Base-by-base conservation (phyloP, 2,888 invertebrate species). In the Limnephilus lunatus region DNA sequence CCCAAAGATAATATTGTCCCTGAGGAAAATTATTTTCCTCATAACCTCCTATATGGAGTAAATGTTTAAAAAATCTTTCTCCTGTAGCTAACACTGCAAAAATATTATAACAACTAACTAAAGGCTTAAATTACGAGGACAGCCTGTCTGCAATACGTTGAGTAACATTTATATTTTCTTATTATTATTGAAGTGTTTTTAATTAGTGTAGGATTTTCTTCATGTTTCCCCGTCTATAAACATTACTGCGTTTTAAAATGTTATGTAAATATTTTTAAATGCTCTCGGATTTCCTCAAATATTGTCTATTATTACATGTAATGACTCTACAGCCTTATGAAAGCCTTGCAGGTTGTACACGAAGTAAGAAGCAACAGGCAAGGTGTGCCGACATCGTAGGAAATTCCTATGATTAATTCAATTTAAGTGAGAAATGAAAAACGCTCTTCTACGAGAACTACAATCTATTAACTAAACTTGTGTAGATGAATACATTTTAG, bases 401-500 rank as follows among this genome's bases (percentile, higher is more conserved):
- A 87, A 87, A 87, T 7, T 68, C 9, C 7, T 14, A 53, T 87
- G 87, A 87, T 87, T 87, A 87, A 87, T 87, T 44, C 68, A 87
- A 87, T 87, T 53, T 31, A 87, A 87, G 48, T 30, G 30, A 87
- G 87, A 87, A 87, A 87, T 87, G 53, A n/a, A 53, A 25, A 87
- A 48, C 31, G 53, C 87, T 87, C 48, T 53, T 53, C 87, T 32
- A 87, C 53, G 25, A 48, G 31, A 87, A 31, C 30, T 31, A 31
- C 82, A 12, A 87, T 87, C 85, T 87, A 87, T 87, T 87, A 87
- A 53, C n/a, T 53, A 87, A 87, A 30, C 53, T 30, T 53, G 3
- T 87, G 53, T 48, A 87, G 68, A 53, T 87, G 87, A 35, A 87
- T 87, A 87, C 68, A 87, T 32, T 87, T 87, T 87, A 68, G 87